Conservation (phyloP, 2,888 invertebrate genomes). For the Machimus rusticus region DNA sequence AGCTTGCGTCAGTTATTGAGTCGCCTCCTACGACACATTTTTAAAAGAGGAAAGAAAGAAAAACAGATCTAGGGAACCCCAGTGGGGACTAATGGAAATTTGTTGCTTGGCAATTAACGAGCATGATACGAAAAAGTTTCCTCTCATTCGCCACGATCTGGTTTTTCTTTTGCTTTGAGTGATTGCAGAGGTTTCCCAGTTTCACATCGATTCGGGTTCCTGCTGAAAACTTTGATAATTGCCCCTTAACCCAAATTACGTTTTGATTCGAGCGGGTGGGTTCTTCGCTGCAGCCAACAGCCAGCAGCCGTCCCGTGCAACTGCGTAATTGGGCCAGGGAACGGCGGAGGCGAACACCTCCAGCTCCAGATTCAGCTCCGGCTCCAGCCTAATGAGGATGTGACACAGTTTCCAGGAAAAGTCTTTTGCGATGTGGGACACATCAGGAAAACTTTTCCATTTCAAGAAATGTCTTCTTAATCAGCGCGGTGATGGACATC, state of each 20-base stretch:
- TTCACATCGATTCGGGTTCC: neutral
- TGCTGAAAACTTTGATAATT: slow-evolving; percentile 12
- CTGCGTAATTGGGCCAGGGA: neutral
- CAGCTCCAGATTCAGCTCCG: neutral
- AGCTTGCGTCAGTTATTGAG: slow-evolving; percentile 16
- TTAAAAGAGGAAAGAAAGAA: neutral
- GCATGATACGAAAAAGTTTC: slow-evolving; percentile 3
- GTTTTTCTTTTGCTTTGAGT: neutral
- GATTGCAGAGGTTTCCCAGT: slow-evolving; percentile 2
- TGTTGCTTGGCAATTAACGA: slow-evolving; percentile 19
- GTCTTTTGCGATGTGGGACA: neutral
- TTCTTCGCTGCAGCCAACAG: neutral
- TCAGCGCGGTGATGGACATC: neutral
- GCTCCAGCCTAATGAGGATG: neutral
- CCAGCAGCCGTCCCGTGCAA: neutral
- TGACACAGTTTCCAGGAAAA: neutral
- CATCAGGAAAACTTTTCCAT: neutral
- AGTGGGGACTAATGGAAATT: slow-evolving; percentile 22
- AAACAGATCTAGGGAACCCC: neutral
- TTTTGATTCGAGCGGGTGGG: neutral
- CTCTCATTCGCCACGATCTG: neutral
- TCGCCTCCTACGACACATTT: slow-evolving; percentile 4
- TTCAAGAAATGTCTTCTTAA: neutral
- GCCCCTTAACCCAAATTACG: slow-evolving; percentile 21
- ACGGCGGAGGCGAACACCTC: neutral